Conservation (phyloP, 2,888 invertebrate genomes). For the Xanthorhoe spadicearia region DNA sequence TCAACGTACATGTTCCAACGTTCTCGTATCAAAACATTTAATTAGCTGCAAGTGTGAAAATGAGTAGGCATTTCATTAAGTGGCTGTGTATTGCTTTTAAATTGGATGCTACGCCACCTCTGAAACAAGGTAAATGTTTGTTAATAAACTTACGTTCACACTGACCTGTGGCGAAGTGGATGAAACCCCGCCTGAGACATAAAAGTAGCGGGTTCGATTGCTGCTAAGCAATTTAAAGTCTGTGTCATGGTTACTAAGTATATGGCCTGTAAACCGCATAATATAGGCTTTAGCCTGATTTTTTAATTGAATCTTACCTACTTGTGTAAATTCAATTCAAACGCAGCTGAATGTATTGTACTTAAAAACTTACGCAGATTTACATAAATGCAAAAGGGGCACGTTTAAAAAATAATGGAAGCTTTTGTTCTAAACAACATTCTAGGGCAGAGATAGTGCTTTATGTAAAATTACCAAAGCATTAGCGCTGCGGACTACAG, state of each 20-base stretch:
- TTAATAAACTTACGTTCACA: not conserved
- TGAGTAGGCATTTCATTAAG: conserved; percentile 4
- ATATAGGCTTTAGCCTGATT: too few species aligned
- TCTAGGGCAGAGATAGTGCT: not conserved
- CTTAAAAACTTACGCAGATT: too few species aligned
- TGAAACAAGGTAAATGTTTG: conserved; percentile 1
- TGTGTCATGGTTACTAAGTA: too few species aligned
- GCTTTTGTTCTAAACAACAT: conserved; percentile 10
- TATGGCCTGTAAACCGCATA: too few species aligned
- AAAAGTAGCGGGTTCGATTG: too few species aligned
- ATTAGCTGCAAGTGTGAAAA: conserved; percentile 11
- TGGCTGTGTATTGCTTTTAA: conserved; percentile 12
- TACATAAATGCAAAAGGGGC: not conserved
- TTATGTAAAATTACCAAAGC: conserved; percentile 1
- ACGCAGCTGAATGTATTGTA: too few species aligned
- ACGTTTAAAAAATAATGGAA: not conserved
- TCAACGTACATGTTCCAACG: not conserved
- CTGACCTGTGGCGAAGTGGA: too few species aligned
- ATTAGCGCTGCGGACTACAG: conserved; percentile 10
- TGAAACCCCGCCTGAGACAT: too few species aligned
- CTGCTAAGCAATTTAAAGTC: too few species aligned
- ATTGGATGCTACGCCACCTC: not conserved
- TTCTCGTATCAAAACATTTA: conserved; percentile 10
- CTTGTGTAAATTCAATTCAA: too few species aligned
- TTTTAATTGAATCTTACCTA: too few species aligned